Base-by-base conservation (phyloP, 2,888 invertebrate genomes). In the Phaonia tiefii region DNA sequence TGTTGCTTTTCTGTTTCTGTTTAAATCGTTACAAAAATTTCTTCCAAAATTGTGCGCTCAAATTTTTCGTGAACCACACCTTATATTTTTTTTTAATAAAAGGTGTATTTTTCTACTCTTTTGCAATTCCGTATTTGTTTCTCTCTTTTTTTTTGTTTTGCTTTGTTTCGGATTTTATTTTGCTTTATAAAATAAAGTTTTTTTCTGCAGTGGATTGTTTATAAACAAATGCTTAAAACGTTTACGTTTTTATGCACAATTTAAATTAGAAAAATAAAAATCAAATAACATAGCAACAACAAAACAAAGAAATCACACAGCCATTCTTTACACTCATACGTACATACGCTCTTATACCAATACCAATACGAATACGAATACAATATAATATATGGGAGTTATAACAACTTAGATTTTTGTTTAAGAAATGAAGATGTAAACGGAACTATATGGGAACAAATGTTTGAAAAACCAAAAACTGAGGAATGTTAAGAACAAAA, bases 191-290 rank as follows among this genome's bases (percentile, higher is more conserved):
- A 82, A 10, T 44, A 10, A 3, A 2, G 22, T 63, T 31, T 66
- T 60, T 74, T 22, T 22, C 54, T 67, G 71, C 46, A 31, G 39
- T 71, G 54, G 67, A 63, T 78, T 74, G 72, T 56, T 31, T 77
- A 75, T 67, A 81, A 75, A 75, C 78, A 81, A 77, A 81, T 78
- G 78, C 72, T 78, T 69, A 78, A 84, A 84, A 84, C 83, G 84
- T 83, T 86, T 83, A 85, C 84, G 83, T 85, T 86, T 81, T 84
- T 86, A 84, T 86, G 88, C 84, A 84, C 85, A 83, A 85, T 84
- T 86, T 84, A 85, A 84, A 84, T 66, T 60, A 77, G 74, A 75
- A 78, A 77, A 72, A 75, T 46, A 66, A 51, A 8, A 39, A 22
- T 22, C 44, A 20, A 51, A 65, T 5, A 26, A 51, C 4, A 1